Conservation (phyloP, 2,888 invertebrate species). For the Chrysodeixis includens region DNA sequence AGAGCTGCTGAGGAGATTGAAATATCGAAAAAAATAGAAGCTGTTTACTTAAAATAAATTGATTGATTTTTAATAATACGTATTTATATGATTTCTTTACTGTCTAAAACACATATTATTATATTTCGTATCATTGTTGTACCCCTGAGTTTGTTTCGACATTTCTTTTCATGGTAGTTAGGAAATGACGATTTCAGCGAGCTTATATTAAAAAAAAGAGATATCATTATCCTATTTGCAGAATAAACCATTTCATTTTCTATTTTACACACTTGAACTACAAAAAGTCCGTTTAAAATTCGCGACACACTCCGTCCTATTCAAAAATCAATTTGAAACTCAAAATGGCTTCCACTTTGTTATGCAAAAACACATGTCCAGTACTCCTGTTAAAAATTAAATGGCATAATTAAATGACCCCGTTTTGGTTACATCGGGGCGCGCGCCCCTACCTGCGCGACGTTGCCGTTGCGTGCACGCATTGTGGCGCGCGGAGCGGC, state of each 20-base stretch:
- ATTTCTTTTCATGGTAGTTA: too few species aligned
- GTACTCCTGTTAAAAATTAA: neutral
- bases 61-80: too few species aligned
- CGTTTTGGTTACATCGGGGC: conserved; percentile 31
- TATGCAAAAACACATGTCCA: neutral
- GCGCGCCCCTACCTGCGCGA: conserved; percentile 55
- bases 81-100: too few species aligned
- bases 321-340: neutral
- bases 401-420: conserved; percentile 5
- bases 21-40: neutral
- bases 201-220: too few species aligned
- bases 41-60: conserved; percentile 10
- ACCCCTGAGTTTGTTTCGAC: too few species aligned
- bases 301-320: neutral
- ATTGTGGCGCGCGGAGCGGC: conserved; percentile 51
- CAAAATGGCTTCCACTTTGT: neutral
- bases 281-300: neutral
- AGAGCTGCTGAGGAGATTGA: neutral
- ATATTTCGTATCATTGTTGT: too few species aligned
- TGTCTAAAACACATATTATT: too few species aligned
- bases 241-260: too few species aligned
- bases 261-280: too few species aligned
- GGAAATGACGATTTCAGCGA: too few species aligned
- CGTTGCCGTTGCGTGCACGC: conserved; percentile 59
- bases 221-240: too few species aligned